These are phyloP conservation scores for Arothron firmamentum DNA, from an alignment of 2,113 vertebrate genomes.

Conservation along the genomic window DNA sequence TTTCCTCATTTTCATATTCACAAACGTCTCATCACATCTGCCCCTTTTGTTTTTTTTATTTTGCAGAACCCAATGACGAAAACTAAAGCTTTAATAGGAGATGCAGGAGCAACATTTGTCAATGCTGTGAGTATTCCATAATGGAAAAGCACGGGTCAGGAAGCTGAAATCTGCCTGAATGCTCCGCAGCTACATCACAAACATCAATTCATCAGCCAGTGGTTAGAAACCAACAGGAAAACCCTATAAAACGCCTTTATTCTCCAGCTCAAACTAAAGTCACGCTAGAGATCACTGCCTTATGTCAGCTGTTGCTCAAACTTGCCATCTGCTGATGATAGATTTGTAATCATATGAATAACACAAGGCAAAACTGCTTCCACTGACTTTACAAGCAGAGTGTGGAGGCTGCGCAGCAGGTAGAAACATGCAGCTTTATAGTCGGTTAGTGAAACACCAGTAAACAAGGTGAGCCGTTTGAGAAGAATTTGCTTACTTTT, in stretches of 20 bases:
- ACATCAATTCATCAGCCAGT: no score
- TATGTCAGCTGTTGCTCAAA: no score
- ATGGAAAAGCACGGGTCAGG: not conserved
- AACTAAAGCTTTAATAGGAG: constrained; percentile 67
- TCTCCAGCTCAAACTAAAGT: no score
- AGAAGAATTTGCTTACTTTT: not conserved
- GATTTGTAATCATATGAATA: not conserved
- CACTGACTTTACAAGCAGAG: no score
- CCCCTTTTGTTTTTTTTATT: not conserved
- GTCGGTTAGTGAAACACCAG: not conserved
- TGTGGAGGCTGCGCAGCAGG: not conserved
- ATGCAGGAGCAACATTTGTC: constrained; percentile 73
- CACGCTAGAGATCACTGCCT: no score
- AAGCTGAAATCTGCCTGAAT: not conserved
- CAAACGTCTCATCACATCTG: no score
- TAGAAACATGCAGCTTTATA: not conserved
- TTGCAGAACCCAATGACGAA: constrained; percentile 76
- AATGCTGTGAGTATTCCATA: constrained; percentile 70
- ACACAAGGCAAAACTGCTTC: no score
- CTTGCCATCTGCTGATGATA: not conserved
- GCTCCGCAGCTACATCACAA: no score
- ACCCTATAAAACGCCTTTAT: no score
- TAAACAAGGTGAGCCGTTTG: not conserved
- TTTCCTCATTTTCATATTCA: no score
- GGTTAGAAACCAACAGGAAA: no score